Evolutionary conservation across 2,888 invertebrate species (phyloP), one percentile per base, ranked within the genome.

Genomic region (Andrena praecox): DNA sequence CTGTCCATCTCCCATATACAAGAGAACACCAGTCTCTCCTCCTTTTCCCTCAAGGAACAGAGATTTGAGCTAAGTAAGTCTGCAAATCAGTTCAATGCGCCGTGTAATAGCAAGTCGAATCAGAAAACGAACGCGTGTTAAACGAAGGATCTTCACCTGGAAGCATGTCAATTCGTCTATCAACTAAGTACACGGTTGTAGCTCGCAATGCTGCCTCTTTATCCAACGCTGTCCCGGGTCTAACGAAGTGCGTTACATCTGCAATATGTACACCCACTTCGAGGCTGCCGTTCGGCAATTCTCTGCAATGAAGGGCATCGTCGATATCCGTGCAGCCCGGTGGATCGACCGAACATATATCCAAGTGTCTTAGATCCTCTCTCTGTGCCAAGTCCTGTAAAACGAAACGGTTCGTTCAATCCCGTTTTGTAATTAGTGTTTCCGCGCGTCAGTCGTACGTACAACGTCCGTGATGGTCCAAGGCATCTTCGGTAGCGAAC

Each of bases 321-420:
- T 99, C 99, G 85, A 99, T 99, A 93, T 99, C 99, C 0, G 99
- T 99, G 93, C 99, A 99, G 0, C 99, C 99, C 0, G 99, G 98
- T 2, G 99, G 99, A 95, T 99, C 99, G 0, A 99, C 99, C 0
- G 99, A 99, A 92, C 99, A 99, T 60, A 99, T 96, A 90, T 96
- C 96, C 3, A 98, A 93, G 73, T 97, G 95, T 12, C 99, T 96
- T 0, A 99, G 95, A 93, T 99, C 99, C 10, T 96, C 96, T 29
- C 99, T 96, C 89, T 96, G 96, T 29, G 95, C 95, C 80, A 97
- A 95, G 93, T 98, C 98, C 97, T 97, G 89, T 0, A 77, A 7
- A 42, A 16, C 50, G 2, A 42, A 59, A 75, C 86, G 83, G 27
- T 20, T 35, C 12, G 50, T 50, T 35, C n/a, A 33, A 27, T 29